Evolutionary conservation across 2,888 invertebrate species (phyloP).

Genomic region (Spodoptera picta): DNA sequence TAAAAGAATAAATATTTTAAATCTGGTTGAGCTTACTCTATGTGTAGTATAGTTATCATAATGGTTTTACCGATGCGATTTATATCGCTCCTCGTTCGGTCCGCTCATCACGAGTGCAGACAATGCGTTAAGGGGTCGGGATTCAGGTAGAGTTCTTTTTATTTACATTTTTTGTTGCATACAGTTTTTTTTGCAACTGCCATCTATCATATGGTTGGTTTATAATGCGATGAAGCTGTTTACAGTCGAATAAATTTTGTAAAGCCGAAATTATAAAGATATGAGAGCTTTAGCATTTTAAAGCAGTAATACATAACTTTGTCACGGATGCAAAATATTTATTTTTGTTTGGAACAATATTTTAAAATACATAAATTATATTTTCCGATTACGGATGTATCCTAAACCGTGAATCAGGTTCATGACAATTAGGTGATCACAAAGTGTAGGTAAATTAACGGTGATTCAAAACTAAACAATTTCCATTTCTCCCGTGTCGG

Average conservation of each 20-base stretch:
- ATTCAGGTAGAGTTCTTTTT: constrained; percentile 61
- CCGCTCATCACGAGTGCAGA: constrained; percentile 23
- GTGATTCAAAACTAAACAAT: constrained; percentile 50
- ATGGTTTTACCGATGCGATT: constrained; percentile 1
- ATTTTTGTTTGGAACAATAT: too few species aligned
- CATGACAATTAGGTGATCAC: constrained; percentile 2
- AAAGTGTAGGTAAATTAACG: constrained; percentile 24
- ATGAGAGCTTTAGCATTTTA: too few species aligned
- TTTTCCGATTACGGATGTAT: constrained; percentile 1
- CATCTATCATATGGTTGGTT: constrained; percentile 28
- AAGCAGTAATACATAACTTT: too few species aligned
- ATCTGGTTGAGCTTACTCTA: not conserved
- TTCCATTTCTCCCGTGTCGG: constrained; percentile 41
- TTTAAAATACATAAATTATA: too few species aligned
- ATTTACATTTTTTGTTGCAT: constrained; percentile 51
- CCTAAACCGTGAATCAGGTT: not conserved
- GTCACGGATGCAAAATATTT: too few species aligned
- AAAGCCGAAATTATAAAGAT: too few species aligned
- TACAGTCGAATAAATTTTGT: not conserved
- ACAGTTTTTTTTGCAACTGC: constrained; percentile 34
- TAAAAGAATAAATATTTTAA: constrained; percentile 22
- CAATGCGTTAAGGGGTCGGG: constrained; percentile 37
- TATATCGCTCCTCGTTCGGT: constrained; percentile 9
- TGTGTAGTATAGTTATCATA: not conserved
- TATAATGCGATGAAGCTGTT: constrained; percentile 12